Conservation (phyloP, 2,888 invertebrate species). For the Xestia ashworthii region DNA sequence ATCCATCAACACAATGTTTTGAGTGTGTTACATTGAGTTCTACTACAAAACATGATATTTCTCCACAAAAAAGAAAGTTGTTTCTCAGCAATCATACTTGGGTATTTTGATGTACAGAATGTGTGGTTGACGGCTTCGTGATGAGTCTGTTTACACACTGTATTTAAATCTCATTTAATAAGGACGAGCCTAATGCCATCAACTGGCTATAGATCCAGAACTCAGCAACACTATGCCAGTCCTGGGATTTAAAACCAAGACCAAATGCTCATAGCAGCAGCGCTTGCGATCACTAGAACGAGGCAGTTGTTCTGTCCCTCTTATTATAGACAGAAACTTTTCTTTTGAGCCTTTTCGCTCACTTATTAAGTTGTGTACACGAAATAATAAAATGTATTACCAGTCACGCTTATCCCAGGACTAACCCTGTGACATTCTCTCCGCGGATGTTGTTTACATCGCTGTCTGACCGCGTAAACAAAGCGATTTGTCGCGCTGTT, state of each 20-base stretch:
- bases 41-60: no score
- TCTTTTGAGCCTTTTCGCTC: neutral
- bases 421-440: constrained; percentile 42
- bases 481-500: constrained; percentile 72
- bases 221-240: neutral
- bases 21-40: no score
- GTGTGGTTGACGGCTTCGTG: no score
- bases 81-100: no score
- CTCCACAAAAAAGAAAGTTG: no score
- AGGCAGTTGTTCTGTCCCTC: neutral
- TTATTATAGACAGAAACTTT: neutral
- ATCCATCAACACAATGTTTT: no score
- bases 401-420: constrained; percentile 51
- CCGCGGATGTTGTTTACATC: constrained; percentile 62
- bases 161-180: neutral
- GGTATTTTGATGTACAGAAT: no score
- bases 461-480: constrained; percentile 71
- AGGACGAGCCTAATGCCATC: neutral
- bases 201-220: neutral
- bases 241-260: neutral
- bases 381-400: constrained; percentile 40
- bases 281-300: neutral
- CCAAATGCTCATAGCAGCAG: neutral
- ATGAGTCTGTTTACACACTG: no score
- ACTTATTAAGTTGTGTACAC: neutral